These are phyloP conservation scores for Seira musarum DNA, from an alignment of 2,888 invertebrate genomes.

Conservation along the genomic window DNA sequence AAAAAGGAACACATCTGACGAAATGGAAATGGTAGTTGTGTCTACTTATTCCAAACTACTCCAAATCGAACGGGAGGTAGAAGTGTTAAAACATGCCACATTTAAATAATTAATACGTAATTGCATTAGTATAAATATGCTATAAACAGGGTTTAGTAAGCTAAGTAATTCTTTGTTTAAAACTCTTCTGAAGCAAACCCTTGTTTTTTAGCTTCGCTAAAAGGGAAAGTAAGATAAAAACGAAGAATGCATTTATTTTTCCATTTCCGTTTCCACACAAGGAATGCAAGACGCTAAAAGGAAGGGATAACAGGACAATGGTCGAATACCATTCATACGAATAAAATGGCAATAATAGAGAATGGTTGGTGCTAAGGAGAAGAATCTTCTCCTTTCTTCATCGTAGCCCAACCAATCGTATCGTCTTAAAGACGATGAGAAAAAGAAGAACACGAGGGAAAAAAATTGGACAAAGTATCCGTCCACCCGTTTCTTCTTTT, in stretches of 20 bases:
- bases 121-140: too few species aligned
- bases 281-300: constrained; percentile 13
- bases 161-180: too few species aligned
- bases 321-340: constrained; percentile 36
- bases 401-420: constrained; percentile 65
- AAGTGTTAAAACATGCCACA: too few species aligned
- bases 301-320: constrained; percentile 60
- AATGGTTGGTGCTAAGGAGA: constrained; percentile 67
- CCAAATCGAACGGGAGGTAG: too few species aligned
- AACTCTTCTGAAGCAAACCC: too few species aligned
- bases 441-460: constrained; percentile 21
- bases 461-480: constrained; percentile 65
- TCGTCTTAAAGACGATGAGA: constrained; percentile 45
- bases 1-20: too few species aligned
- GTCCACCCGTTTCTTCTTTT: constrained; percentile 61
- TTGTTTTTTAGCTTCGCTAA: too few species aligned
- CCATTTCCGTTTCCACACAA: not conserved
- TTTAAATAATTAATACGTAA: too few species aligned
- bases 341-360: constrained; percentile 65
- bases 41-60: too few species aligned
- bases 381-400: constrained; percentile 57
- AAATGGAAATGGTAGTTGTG: too few species aligned
- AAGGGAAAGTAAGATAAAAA: not conserved
- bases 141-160: too few species aligned
- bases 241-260: not conserved